These are phyloP conservation scores for Brachionus asplanchnoidis DNA, from an alignment of 1,140 invertebrate species.

Conservation along the genomic window DNA sequence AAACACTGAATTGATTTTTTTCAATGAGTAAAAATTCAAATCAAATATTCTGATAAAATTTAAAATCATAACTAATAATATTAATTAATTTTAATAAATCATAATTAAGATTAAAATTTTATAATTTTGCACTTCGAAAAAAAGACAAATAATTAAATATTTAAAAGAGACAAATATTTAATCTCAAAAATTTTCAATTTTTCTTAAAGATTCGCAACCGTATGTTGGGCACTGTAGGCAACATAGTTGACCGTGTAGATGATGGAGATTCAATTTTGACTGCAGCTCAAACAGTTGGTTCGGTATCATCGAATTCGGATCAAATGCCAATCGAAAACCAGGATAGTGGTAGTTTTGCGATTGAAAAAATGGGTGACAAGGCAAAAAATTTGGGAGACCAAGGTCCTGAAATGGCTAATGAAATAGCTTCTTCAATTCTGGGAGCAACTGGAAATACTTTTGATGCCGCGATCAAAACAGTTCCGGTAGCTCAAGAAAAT, in stretches of 20 bases:
- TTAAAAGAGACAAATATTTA: too few species aligned
- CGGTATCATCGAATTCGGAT: slow-evolving; percentile 13
- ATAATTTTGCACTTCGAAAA: too few species aligned
- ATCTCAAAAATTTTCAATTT: neutral
- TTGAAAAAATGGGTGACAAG: slow-evolving; percentile 32
- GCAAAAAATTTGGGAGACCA: neutral
- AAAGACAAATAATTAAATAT: too few species aligned
- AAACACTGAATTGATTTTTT: too few species aligned
- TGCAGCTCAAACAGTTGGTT: neutral
- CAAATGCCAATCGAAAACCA: slow-evolving; percentile 41
- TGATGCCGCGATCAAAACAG: neutral
- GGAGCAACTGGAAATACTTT: slow-evolving; percentile 16
- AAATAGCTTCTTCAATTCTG: neutral
- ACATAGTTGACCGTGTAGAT: slow-evolving; percentile 2
- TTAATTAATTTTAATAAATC: too few species aligned
- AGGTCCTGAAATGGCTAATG: neutral
- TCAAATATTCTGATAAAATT: too few species aligned
- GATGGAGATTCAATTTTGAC: slow-evolving; percentile 14
- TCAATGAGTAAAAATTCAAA: too few species aligned
- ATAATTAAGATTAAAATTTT: too few species aligned
- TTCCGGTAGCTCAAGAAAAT: neutral
- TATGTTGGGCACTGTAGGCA: slow-evolving; percentile 26
- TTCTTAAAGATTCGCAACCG: neutral
- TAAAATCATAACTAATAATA: too few species aligned
- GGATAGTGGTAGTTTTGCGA: slow-evolving; percentile 19